A percentile compares a stretch with the other conserved stretches of the same genome.
phyloP scores from a whole-genome alignment of 2,113 vertebrate genomes.

The Gasterosteus aculeatus region DNA sequence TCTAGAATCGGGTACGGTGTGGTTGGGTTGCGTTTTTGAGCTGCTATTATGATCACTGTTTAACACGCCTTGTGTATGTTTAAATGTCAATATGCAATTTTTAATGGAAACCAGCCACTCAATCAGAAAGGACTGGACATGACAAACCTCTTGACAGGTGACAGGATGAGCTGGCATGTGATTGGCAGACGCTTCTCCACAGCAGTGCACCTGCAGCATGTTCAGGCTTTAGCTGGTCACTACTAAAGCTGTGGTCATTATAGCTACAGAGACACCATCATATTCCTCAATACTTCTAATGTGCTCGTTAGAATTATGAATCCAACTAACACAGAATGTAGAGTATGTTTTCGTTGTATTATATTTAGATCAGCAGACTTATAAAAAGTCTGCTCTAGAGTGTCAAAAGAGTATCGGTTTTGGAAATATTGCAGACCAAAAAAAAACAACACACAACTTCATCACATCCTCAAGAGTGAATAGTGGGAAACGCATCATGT shows the following conservation, averaged over 20 bases:
- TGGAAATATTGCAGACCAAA: background rate
- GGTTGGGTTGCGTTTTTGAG: too few species aligned
- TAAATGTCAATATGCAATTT: background rate
- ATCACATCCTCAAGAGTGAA: conserved; percentile 1
- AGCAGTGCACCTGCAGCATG: too few species aligned
- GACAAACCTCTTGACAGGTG: too few species aligned
- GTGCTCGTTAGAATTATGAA: background rate
- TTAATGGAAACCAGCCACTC: background rate
- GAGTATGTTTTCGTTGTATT: background rate
- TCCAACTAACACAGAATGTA: background rate
- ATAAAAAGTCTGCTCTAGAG: too few species aligned
- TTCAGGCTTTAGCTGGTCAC: background rate
- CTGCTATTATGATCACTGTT: too few species aligned
- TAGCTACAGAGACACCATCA: too few species aligned
- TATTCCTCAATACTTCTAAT: background rate
- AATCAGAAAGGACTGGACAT: background rate
- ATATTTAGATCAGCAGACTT: background rate
- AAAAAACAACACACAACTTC: conserved; percentile 13
- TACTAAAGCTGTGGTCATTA: too few species aligned
- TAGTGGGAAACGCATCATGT: conserved; percentile 15
- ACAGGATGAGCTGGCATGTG: background rate
- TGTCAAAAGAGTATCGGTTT: too few species aligned
- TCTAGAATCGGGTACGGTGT: background rate
- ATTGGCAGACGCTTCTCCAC: too few species aligned
- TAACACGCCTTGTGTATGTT: background rate